phyloP scores from a whole-genome alignment of 2,888 invertebrate species.

The Saturnia pavonia region DNA sequence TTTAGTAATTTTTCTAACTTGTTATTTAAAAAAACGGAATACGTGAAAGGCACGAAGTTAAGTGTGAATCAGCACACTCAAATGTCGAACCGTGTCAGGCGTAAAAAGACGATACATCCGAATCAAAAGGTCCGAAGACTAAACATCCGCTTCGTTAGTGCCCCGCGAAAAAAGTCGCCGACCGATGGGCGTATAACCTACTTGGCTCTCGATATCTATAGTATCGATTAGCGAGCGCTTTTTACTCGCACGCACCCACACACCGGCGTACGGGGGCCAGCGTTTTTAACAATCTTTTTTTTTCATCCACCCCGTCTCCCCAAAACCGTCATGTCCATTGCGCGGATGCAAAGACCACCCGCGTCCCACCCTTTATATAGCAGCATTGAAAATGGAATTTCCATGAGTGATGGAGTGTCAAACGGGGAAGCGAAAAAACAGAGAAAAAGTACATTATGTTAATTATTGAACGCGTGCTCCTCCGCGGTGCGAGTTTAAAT shows the following conservation, averaged over 20 bases:
- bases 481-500: slow-evolving; percentile 72
- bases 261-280: slow-evolving; percentile 74
- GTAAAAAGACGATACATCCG: slow-evolving; percentile 56
- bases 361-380: slow-evolving; percentile 69
- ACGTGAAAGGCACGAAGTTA: slow-evolving; percentile 52
- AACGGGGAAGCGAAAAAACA: slow-evolving; percentile 77
- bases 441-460: slow-evolving; percentile 81
- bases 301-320: slow-evolving; percentile 75
- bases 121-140: slow-evolving; percentile 71
- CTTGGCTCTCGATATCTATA: slow-evolving; percentile 80
- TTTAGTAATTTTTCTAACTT: neutral
- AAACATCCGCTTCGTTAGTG: slow-evolving; percentile 76
- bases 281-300: slow-evolving; percentile 82
- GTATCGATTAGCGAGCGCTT: slow-evolving; percentile 80
- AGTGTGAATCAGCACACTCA: slow-evolving; percentile 73
- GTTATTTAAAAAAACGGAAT: slow-evolving; percentile 1
- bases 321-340: slow-evolving; percentile 79
- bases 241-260: slow-evolving; percentile 80
- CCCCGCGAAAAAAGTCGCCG: slow-evolving; percentile 58
- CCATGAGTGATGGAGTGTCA: slow-evolving; percentile 83
- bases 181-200: slow-evolving; percentile 73
- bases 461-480: slow-evolving; percentile 77
- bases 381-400: slow-evolving; percentile 82
- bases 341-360: slow-evolving; percentile 81
- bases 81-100: slow-evolving; percentile 52